These are phyloP conservation scores for Suillia variegata DNA, from an alignment of 2,888 invertebrate genomes.

Conservation along the genomic window DNA sequence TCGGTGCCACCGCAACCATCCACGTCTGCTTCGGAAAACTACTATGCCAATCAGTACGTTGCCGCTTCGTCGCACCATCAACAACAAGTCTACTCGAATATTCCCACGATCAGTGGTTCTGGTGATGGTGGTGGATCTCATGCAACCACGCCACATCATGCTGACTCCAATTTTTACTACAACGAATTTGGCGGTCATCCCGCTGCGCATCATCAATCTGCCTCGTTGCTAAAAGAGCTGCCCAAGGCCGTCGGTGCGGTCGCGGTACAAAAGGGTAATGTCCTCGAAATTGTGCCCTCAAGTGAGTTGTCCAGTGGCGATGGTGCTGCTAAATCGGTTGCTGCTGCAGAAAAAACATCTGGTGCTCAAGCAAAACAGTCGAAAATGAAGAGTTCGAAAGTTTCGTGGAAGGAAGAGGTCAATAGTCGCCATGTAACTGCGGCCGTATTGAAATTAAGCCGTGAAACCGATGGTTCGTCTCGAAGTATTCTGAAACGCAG, in stretches of 20 bases:
- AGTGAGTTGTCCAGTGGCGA: slow-evolving; percentile 26
- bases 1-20: slow-evolving; percentile 36
- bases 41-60: slow-evolving; percentile 45
- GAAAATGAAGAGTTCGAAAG: slow-evolving; percentile 25
- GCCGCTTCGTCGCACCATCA: slow-evolving; percentile 19
- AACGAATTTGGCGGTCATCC: slow-evolving; percentile 29
- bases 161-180: slow-evolving; percentile 31
- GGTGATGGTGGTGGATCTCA: background rate
- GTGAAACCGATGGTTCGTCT: slow-evolving; percentile 35
- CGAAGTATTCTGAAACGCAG: slow-evolving; percentile 37
- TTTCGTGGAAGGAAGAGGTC: slow-evolving; percentile 46
- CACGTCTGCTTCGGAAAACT: slow-evolving; percentile 33
- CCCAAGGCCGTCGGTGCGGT: slow-evolving; percentile 46
- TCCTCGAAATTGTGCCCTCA: slow-evolving; percentile 58
- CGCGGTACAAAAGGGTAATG: slow-evolving; percentile 60
- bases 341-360: slow-evolving; percentile 18
- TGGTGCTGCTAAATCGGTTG: slow-evolving; percentile 5
- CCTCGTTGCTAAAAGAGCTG: slow-evolving; percentile 46
- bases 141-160: slow-evolving; percentile 18
- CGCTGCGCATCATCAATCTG: slow-evolving; percentile 29
- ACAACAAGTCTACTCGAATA: slow-evolving; percentile 36
- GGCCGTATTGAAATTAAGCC: slow-evolving; percentile 39
- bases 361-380: slow-evolving; percentile 7
- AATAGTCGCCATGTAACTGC: slow-evolving; percentile 41
- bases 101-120: slow-evolving; percentile 31